A percentile compares a stretch with the other conserved stretches of the same genome.
Evolutionary conservation across 2,113 vertebrate species (phyloP).

Genomic region (Muntiacus muntjak): DNA sequence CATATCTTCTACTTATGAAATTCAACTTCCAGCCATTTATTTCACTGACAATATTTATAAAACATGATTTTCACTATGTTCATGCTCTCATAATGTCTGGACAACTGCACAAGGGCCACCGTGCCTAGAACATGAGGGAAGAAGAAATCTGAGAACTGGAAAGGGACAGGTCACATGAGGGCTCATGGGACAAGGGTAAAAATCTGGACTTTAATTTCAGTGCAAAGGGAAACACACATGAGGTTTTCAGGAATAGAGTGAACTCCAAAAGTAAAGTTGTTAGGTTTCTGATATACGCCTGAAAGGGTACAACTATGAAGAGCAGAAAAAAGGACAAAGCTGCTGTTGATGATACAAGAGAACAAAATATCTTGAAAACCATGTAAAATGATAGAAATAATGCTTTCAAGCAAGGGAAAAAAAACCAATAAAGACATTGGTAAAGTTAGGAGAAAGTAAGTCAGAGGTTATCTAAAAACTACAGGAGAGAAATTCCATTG

Average conservation of each 20-base stretch:
- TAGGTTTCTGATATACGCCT: not conserved
- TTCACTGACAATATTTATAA: not conserved
- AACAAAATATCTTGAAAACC: not conserved
- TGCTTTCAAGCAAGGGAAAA: not conserved
- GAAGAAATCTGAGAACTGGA: not conserved
- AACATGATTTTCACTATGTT: not conserved
- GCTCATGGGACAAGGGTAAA: not conserved
- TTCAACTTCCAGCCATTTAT: not conserved
- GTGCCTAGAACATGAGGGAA: not conserved
- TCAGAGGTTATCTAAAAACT: not conserved
- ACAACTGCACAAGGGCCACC: not conserved
- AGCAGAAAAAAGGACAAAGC: not conserved
- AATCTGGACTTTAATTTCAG: not conserved
- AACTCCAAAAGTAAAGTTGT: not conserved
- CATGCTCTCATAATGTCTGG: not conserved
- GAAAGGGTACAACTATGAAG: not conserved
- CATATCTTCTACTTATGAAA: not conserved
- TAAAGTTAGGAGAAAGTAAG: not conserved
- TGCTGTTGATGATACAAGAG: not conserved
- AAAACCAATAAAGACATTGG: not conserved
- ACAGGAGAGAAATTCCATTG: not conserved
- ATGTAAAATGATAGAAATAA: not conserved
- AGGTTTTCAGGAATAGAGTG: not conserved
- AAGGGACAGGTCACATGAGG: not conserved
- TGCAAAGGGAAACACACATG: not conserved